Evolutionary conservation across 2,888 invertebrate species (phyloP), one percentile per base, ranked within the genome.

Genomic region (Priocnemis perturbator): DNA sequence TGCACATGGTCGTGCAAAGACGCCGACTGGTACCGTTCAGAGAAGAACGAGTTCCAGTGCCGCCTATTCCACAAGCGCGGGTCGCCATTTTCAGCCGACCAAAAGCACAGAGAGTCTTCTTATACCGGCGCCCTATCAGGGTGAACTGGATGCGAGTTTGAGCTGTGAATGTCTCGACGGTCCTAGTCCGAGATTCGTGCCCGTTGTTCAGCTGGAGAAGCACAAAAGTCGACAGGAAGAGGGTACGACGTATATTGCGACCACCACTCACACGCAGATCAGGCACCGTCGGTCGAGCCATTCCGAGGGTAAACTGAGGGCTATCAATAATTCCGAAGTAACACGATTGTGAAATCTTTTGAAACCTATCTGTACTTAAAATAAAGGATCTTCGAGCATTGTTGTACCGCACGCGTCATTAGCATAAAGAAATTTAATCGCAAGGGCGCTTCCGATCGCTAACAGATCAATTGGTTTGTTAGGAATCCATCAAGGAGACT

Each of bases 101-200:
- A 96, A 96, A 86, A 96, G 96, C 0, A 95, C 95, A 0, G 96
- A 96, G 87, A 95, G 94, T 85, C 90, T 96, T 20, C 90, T 94
- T 20, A 91, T 94, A 53, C 92, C 93, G 19, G 91, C 93, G 1
- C 93, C 93, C 77, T 93, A 93, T 84, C 92, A 92, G 73, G 89
- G 91, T 58, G 91, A 93, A 0, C 91, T 93, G 0, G 94, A 95
- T 82, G 93, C 93, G 2, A 93, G 93, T 82, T 86, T 93, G 5
- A 93, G 93, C 64, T 95, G 95, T 85, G 95, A 95, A 70, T 95
- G 95, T 83, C 90, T 92, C 15, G 94, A 90, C 71, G 86, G 84
- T 45, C 73, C 85, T 4, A 79, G 74, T 37, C 78, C 76, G 0
- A 71, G 81, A 17, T 85, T 83, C 52, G 73, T 82, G 60, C 81